Evolutionary conservation across 2,113 vertebrate species (phyloP).

Genomic region (Heloderma charlesbogerti): DNA sequence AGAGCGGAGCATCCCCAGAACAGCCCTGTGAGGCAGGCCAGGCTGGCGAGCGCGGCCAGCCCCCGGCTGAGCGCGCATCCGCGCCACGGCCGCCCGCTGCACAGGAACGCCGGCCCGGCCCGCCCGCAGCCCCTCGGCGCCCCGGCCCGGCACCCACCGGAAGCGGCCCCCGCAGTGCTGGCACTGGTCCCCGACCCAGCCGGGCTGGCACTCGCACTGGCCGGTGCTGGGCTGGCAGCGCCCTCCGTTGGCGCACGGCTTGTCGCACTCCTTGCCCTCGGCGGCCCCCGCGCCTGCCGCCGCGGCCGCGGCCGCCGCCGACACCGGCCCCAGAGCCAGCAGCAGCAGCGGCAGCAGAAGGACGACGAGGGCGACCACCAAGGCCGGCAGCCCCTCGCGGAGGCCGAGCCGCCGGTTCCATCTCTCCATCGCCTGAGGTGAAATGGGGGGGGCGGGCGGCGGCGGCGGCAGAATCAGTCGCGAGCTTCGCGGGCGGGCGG

Average conservation of each 20-base stretch:
- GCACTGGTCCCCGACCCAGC: constrained; percentile 96
- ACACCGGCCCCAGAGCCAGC: constrained; percentile 54
- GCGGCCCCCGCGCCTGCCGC: constrained; percentile 71
- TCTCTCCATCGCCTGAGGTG: constrained; percentile 58
- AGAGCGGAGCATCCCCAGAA: not conserved
- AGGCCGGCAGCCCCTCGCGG: constrained; percentile 47
- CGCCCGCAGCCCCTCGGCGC: rapidly evolving
- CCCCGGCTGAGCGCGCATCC: too few relatives aligned
- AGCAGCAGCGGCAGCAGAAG: constrained; percentile 27
- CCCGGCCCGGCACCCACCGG: constrained; percentile 79
- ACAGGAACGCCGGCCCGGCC: not conserved
- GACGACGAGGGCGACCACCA: constrained; percentile 6
- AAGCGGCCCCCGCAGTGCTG: constrained; percentile 98
- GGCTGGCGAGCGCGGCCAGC: not conserved
- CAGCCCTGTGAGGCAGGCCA: not conserved
- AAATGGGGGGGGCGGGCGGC: constrained; percentile 36
- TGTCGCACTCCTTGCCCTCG: constrained; percentile 91
- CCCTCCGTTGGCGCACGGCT: constrained; percentile 91
- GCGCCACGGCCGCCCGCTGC: not conserved
- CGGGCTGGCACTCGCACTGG: constrained; percentile 87
- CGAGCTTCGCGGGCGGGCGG: constrained; percentile 30
- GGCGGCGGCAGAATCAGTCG: constrained; percentile 6
- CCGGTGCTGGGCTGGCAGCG: constrained; percentile 86
- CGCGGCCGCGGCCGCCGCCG: constrained; percentile 63
- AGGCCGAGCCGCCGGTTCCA: constrained; percentile 22